Conservation (phyloP, 2,888 invertebrate genomes). For the Spisula subtruncata region DNA sequence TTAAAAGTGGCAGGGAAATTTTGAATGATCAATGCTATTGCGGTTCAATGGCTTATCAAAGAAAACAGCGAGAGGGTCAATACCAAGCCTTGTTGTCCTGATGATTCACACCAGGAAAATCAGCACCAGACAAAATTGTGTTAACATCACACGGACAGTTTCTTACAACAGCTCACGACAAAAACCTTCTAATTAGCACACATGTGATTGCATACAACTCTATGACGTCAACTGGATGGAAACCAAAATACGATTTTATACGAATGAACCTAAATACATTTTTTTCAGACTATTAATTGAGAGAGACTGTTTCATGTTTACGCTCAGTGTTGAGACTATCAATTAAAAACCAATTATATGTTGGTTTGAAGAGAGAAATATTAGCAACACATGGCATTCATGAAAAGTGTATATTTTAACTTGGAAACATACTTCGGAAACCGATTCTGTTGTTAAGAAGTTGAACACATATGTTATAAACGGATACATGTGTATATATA, state of each 20-base stretch:
- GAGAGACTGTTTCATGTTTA: neutral
- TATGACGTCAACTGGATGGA: neutral
- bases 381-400: neutral
- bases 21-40: no score
- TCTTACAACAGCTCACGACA: neutral
- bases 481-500: no score
- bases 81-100: no score
- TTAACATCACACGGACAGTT: neutral
- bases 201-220: neutral
- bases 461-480: no score
- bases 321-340: neutral
- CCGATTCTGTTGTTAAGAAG: no score
- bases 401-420: neutral
- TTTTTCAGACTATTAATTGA: no score
- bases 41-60: no score
- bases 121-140: neutral
- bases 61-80: no score
- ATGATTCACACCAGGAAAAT: neutral
- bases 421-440: neutral
- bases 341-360: constrained; percentile 5
- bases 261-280: neutral
- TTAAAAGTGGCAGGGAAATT: no score
- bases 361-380: neutral
- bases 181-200: neutral
- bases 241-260: neutral